phyloP scores from a whole-genome alignment of 2,888 invertebrate genomes.

The Drosophila prostipennis region DNA sequence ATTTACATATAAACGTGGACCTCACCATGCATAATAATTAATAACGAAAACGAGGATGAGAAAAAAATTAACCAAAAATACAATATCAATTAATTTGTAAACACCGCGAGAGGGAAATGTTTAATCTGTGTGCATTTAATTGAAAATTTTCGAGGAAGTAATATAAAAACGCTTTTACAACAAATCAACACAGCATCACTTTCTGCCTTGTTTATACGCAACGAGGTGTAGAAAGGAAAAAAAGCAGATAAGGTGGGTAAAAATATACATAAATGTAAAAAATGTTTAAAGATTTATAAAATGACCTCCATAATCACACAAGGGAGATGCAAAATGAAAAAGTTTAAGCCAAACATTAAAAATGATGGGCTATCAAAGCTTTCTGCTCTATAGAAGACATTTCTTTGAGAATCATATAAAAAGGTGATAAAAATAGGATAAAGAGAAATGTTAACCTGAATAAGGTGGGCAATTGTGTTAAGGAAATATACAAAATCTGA shows the following conservation, averaged over 20 bases:
- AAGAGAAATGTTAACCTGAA: background rate
- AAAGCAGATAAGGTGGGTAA: constrained; percentile 25
- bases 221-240: constrained; percentile 19
- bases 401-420: background rate
- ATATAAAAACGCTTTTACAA: constrained; percentile 25
- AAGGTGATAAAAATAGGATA: background rate
- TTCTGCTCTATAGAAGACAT: background rate
- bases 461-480: no score
- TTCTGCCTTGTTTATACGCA: constrained; percentile 23
- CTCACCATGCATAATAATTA: constrained; percentile 67
- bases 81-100: constrained; percentile 48
- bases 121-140: constrained; percentile 54
- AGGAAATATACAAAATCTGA: no score
- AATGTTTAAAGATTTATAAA: constrained; percentile 9
- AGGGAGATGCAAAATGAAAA: constrained; percentile 5
- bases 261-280: constrained; percentile 3
- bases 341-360: constrained; percentile 28
- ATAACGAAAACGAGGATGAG: constrained; percentile 49
- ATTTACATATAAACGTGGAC: constrained; percentile 54
- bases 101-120: constrained; percentile 50
- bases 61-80: constrained; percentile 27
- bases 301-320: background rate
- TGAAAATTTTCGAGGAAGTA: constrained; percentile 39
- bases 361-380: constrained; percentile 23
- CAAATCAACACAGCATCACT: constrained; percentile 15